Conservation (phyloP, 2,113 vertebrate species). For the Labrus mixtus region DNA sequence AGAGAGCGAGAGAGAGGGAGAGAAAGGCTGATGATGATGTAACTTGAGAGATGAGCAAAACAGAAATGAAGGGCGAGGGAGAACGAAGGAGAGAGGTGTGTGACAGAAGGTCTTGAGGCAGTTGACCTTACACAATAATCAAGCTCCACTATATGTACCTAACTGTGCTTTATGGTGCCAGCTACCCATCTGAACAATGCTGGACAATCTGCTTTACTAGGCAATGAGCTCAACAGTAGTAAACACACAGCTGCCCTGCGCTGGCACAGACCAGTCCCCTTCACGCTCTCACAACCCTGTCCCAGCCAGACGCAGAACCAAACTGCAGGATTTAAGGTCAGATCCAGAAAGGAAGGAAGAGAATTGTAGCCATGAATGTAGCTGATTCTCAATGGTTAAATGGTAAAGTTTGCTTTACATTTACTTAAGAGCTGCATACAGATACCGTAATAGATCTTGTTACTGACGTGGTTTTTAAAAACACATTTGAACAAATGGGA, state of each 20-base stretch:
- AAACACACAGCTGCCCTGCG: constrained; percentile 47
- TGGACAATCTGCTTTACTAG: constrained; percentile 25
- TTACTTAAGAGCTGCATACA: too few relatives aligned
- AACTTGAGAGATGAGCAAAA: constrained; percentile 69
- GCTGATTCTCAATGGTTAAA: not conserved
- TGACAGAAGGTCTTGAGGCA: constrained; percentile 9
- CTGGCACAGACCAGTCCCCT: constrained; percentile 37
- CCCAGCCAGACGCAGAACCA: constrained; percentile 21
- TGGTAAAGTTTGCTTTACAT: too few relatives aligned
- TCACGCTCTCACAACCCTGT: constrained; percentile 18
- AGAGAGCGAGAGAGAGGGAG: not conserved
- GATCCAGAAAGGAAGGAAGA: not conserved
- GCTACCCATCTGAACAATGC: constrained; percentile 54
- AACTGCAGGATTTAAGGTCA: constrained; percentile 29
- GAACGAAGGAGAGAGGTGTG: constrained; percentile 32
- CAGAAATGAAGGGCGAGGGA: constrained; percentile 49
- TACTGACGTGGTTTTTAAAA: too few relatives aligned
- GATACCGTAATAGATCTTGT: too few relatives aligned
- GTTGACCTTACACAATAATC: constrained; percentile 20
- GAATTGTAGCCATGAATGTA: not conserved
- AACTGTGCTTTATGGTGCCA: constrained; percentile 36
- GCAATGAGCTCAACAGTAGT: constrained; percentile 49
- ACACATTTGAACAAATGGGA: too few relatives aligned
- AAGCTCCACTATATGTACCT: constrained; percentile 21
- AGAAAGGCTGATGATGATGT: constrained; percentile 72